Evolutionary conservation across 2,113 vertebrate genomes (phyloP).

Genomic region (Donacobius atricapilla): DNA sequence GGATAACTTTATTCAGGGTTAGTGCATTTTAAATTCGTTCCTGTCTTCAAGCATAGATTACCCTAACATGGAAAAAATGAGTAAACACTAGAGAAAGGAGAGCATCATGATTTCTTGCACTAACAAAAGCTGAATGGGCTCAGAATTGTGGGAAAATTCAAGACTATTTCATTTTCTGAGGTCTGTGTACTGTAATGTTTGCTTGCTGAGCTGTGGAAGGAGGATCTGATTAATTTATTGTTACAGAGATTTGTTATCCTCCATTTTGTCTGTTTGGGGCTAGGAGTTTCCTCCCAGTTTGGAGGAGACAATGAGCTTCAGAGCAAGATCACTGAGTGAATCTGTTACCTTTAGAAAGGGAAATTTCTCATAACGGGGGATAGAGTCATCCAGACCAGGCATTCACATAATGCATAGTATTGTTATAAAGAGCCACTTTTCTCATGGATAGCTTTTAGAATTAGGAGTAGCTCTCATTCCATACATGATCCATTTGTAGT

Average conservation of each 20-base stretch:
- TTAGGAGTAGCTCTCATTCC: neutral
- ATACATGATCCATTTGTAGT: neutral
- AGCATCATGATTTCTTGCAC: neutral
- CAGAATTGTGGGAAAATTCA: neutral
- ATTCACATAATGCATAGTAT: neutral
- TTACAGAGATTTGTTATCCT: neutral
- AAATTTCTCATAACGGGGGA: neutral
- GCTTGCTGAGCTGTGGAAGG: neutral
- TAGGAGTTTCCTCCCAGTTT: neutral
- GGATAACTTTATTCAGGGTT: neutral
- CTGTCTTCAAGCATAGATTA: neutral
- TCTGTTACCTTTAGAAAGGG: neutral
- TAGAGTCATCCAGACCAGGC: neutral
- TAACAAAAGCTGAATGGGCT: neutral
- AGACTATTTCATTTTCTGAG: neutral
- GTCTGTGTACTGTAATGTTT: neutral
- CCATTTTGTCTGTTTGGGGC: neutral
- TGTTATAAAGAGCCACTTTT: neutral
- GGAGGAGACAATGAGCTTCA: neutral
- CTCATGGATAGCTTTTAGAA: neutral
- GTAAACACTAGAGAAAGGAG: neutral
- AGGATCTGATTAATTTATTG: neutral
- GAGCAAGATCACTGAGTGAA: neutral
- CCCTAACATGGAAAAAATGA: accelerated
- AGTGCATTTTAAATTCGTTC: neutral